These are phyloP conservation scores for Phylloscopus whistleri DNA, from an alignment of 2,113 vertebrate species.

Conservation along the genomic window DNA sequence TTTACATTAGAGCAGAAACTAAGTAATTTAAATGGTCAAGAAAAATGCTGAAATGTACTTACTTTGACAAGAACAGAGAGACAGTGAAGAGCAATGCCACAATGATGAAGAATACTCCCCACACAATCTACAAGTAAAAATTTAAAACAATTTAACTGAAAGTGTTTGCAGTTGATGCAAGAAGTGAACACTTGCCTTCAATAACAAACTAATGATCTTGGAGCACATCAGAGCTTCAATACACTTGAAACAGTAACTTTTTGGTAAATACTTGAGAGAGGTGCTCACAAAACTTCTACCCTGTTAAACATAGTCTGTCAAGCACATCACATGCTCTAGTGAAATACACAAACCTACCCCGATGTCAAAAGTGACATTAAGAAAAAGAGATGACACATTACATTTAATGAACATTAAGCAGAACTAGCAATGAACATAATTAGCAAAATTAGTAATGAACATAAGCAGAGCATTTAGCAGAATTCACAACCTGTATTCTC, in stretches of 20 bases:
- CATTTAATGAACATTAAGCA: background rate
- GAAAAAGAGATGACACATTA: background rate
- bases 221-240: background rate
- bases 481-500: background rate
- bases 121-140: slow-evolving; percentile 80
- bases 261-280: background rate
- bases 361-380: background rate
- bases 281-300: background rate
- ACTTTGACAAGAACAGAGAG: slow-evolving; percentile 97
- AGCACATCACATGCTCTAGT: background rate
- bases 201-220: background rate
- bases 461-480: background rate
- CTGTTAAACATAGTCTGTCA: background rate
- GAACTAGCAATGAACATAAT: too few relatives aligned
- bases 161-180: background rate
- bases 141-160: background rate
- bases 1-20: background rate
- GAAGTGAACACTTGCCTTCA: background rate
- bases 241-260: background rate
- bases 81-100: slow-evolving; percentile 91
- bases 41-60: slow-evolving; percentile 68
- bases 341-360: background rate
- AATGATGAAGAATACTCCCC: slow-evolving; percentile 91
- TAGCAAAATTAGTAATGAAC: too few relatives aligned
- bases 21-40: background rate